phyloP scores from a whole-genome alignment of 2,113 vertebrate species.

The Mus spicilegus region DNA sequence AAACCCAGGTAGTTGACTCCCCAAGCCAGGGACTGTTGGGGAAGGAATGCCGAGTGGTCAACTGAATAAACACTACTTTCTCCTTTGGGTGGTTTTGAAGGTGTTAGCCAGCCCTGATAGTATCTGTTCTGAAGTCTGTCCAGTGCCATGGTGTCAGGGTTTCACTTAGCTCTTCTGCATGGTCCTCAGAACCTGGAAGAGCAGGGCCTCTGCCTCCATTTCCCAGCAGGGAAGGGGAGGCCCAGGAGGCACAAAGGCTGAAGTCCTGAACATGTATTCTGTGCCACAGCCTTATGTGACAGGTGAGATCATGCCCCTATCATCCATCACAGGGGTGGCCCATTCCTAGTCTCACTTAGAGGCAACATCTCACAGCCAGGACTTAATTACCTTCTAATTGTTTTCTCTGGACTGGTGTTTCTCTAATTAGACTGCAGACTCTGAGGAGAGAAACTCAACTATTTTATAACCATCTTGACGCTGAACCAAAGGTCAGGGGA shows the following conservation, averaged over 20 bases:
- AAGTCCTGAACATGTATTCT: background rate
- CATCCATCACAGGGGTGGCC: background rate
- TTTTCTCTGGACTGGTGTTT: conserved; percentile 48
- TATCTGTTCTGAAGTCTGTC: no score
- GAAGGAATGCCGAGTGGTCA: background rate
- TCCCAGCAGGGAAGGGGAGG: background rate
- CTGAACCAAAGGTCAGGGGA: background rate
- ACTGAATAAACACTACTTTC: background rate
- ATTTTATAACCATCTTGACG: background rate
- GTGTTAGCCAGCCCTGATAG: fast-evolving
- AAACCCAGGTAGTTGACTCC: background rate
- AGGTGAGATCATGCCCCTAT: background rate
- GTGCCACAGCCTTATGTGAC: background rate
- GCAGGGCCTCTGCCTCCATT: background rate
- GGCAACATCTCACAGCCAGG: background rate
- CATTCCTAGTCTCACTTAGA: background rate
- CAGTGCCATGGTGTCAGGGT: fast-evolving
- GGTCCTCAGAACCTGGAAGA: background rate
- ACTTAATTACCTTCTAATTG: conserved; percentile 43
- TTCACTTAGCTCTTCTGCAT: no score
- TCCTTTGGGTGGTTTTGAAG: background rate
- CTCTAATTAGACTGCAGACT: conserved; percentile 42
- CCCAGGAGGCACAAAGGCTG: no score
- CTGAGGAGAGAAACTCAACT: background rate
- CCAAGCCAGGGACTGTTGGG: no score